These are phyloP conservation scores for Sprattus sprattus DNA, from an alignment of 2,113 vertebrate genomes.

Conservation along the genomic window DNA sequence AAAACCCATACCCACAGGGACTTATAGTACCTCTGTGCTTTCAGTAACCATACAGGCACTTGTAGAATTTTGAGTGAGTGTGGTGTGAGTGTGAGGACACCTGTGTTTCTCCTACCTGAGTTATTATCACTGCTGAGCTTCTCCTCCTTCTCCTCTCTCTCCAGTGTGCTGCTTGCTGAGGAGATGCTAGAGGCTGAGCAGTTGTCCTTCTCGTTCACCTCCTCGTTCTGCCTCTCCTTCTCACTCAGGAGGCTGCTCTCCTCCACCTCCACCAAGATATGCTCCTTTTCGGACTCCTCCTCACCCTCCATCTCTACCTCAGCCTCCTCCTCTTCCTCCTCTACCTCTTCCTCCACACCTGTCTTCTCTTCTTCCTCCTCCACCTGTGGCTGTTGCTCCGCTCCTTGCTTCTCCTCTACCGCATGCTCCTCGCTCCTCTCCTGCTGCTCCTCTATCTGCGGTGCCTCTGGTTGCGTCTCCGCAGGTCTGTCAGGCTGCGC, in stretches of 20 bases:
- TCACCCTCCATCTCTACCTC: slow-evolving; percentile 52
- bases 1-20: too few species aligned
- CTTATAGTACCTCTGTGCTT: too few species aligned
- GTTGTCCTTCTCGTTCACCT: slow-evolving; percentile 97
- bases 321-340: slow-evolving; percentile 50
- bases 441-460: slow-evolving; percentile 37
- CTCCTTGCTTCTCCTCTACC: slow-evolving; percentile 49
- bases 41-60: too few species aligned
- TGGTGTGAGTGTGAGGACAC: neutral
- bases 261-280: slow-evolving; percentile 77
- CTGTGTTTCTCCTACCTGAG: slow-evolving; percentile 71
- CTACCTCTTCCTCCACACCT: slow-evolving; percentile 28
- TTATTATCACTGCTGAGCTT: slow-evolving; percentile 79
- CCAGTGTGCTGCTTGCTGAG: slow-evolving; percentile 94
- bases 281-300: slow-evolving; percentile 75
- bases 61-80: neutral
- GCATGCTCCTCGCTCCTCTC: slow-evolving; percentile 30
- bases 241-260: slow-evolving; percentile 85
- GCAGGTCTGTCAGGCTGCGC: slow-evolving; percentile 11
- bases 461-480: slow-evolving; percentile 18
- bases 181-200: slow-evolving; percentile 98
- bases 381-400: slow-evolving; percentile 48
- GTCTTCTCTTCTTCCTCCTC: slow-evolving; percentile 33
- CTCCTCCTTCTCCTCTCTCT: slow-evolving; percentile 93
- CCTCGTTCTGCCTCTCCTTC: slow-evolving; percentile 95